Conservation (phyloP, 2,113 vertebrate genomes). For the Microcebus griseorufus region DNA sequence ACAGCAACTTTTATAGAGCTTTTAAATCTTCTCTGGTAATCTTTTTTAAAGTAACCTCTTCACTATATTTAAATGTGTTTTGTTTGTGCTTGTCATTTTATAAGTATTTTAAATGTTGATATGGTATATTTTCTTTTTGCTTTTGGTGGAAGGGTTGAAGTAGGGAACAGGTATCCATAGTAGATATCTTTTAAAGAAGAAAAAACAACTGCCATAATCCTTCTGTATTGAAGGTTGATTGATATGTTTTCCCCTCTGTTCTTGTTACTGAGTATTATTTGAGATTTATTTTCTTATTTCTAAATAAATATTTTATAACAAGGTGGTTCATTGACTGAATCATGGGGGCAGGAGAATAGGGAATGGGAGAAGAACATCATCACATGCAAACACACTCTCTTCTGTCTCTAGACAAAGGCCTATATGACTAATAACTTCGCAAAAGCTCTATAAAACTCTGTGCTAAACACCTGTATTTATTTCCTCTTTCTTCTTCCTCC, state of each 20-base stretch:
- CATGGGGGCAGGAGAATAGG: not conserved
- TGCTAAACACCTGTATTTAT: constrained; percentile 77
- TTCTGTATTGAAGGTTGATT: not conserved
- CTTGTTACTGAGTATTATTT: constrained; percentile 20
- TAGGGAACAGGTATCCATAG: not conserved
- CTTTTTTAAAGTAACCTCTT: constrained; percentile 10
- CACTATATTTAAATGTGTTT: constrained; percentile 35
- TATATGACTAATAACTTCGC: constrained; percentile 41
- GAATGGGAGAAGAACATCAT: not conserved
- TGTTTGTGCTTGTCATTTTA: constrained; percentile 36
- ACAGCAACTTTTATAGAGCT: not conserved
- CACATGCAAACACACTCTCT: not conserved
- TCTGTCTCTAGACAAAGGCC: not conserved
- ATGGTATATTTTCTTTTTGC: constrained; percentile 28
- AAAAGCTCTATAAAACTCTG: constrained; percentile 48
- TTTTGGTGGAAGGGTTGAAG: not conserved
- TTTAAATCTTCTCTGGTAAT: constrained; percentile 11
- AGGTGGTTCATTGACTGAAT: constrained; percentile 14
- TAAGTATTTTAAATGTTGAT: not conserved
- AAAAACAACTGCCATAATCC: not conserved
- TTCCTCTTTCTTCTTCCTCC: constrained; percentile 81
- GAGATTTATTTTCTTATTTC: not conserved
- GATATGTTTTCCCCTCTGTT: not conserved
- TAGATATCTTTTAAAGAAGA: not conserved
- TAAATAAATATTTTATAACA: constrained; percentile 10